Conservation (phyloP, 2,888 invertebrate species). For the Epinotia brunnichana region DNA sequence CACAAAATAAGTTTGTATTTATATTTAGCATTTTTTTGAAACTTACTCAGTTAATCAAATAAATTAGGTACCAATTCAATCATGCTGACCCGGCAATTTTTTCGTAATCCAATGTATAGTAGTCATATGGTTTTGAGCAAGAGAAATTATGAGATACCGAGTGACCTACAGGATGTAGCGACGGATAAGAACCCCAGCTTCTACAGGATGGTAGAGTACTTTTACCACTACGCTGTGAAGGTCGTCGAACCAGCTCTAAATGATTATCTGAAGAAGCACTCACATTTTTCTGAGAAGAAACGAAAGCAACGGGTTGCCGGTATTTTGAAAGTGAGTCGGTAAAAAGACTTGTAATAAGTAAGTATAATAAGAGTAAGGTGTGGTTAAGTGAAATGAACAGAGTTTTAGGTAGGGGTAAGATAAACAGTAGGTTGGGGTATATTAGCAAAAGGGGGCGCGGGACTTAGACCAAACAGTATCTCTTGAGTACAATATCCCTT, state of each 20-base stretch:
- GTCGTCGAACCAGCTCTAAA: slow-evolving; percentile 80
- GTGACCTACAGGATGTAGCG: slow-evolving; percentile 61
- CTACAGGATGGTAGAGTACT: slow-evolving; percentile 87
- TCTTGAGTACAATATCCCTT: too few species aligned
- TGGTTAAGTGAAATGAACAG: too few species aligned
- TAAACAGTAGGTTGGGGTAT: too few species aligned
- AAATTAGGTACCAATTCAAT: neutral
- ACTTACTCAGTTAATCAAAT: neutral
- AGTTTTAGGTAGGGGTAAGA: too few species aligned
- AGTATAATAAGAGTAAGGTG: too few species aligned
- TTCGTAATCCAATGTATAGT: slow-evolving; percentile 1
- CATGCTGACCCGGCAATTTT: neutral
- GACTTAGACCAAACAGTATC: too few species aligned
- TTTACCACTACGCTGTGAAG: slow-evolving; percentile 85
- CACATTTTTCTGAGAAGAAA: slow-evolving; percentile 82
- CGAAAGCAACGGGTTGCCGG: slow-evolving; percentile 86
- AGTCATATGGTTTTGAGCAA: slow-evolving; percentile 42
- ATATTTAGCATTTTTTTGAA: slow-evolving; percentile 8
- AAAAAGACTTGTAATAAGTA: neutral
- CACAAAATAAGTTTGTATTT: neutral
- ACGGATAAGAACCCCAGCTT: slow-evolving; percentile 80
- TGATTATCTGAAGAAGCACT: slow-evolving; percentile 76
- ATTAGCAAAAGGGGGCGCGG: too few species aligned
- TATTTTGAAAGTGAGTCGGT: slow-evolving; percentile 76
- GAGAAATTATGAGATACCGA: slow-evolving; percentile 71